Conservation (phyloP, 2,888 invertebrate species). For the Diadromus collaris region DNA sequence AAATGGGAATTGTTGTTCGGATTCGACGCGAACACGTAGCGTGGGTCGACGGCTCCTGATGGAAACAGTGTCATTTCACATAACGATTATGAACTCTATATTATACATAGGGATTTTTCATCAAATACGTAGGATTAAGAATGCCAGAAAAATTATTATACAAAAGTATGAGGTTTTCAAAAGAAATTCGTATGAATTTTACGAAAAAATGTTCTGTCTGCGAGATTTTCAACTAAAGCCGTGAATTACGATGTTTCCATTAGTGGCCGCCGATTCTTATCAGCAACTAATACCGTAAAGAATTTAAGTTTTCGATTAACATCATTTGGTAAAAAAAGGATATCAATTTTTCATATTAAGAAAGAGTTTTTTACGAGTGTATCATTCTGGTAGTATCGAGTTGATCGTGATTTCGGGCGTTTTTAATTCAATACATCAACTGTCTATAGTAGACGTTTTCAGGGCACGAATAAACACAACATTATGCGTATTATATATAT, state of each 20-base stretch:
- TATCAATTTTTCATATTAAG: constrained; percentile 36
- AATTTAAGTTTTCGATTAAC: constrained; percentile 12
- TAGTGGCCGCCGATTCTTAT: constrained; percentile 27
- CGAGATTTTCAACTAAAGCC: constrained; percentile 8
- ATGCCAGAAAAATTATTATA: not conserved
- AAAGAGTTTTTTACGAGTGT: constrained; percentile 39
- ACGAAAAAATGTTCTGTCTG: too few relatives aligned
- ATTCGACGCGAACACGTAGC: not conserved
- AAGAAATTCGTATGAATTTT: not conserved
- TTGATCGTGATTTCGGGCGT: constrained; percentile 9
- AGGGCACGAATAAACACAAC: constrained; percentile 40
- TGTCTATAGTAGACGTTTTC: constrained; percentile 28
- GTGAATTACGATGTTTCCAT: constrained; percentile 14
- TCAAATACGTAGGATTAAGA: not conserved
- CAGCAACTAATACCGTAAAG: constrained; percentile 35
- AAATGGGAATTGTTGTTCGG: not conserved
- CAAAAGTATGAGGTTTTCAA: not conserved
- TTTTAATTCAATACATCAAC: constrained; percentile 36
- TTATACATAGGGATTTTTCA: not conserved
- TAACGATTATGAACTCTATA: not conserved
- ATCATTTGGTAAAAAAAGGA: constrained; percentile 6
- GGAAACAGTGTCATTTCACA: not conserved
- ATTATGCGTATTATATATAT: constrained; percentile 48
- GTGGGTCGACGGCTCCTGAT: not conserved
- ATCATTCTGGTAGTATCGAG: constrained; percentile 26